Evolutionary conservation across 1,140 invertebrate genomes (phyloP), one percentile per base, ranked within the genome.

Genomic region (Leptonema lineaticorne): DNA sequence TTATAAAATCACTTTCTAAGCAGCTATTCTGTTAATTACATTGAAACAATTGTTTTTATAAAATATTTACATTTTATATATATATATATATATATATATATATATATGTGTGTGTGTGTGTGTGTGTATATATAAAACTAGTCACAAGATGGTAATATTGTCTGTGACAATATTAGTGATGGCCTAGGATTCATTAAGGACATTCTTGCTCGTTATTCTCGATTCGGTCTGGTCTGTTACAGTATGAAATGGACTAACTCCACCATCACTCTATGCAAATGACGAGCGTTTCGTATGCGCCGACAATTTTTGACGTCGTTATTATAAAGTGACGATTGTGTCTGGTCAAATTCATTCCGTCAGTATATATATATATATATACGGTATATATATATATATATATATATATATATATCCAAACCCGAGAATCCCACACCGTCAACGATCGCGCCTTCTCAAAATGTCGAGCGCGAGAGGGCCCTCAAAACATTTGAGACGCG

Each of bases 301-400:
- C 50, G 50, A 53, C 50, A 26, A 53, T 53, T 53, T 53, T 53
- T 53, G 50, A 53, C 50, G 20, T 53, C 50, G 50, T 53, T 53
- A n/a, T n/a, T n/a, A 53, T 53, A 53, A 53, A 53, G 50, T 53
- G 50, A 48, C 46, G 46, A 53, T 53, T 53, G 50, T 53, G 50
- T 5, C 20, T 18, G 46, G n/a, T 20, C 20, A 24, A 41, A 41
- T 41, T 48, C 18, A 20, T 7, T 18, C 30, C 30, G 30, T 33
- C 11, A 5, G 30, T 33, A 6, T 33, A 11, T 33, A 6, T 33
- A 11, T 33, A 11, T 33, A 11, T 33, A 33, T 33, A 11, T 33
- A 5, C 16, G 45, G 45, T n/a, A n/a, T n/a, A n/a, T n/a, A n/a
- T n/a, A n/a, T n/a, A n/a, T n/a, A n/a, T n/a, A n/a, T n/a, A n/a